Evolutionary conservation across 1,140 invertebrate genomes (phyloP).

Genomic region (Phthorimaea operculella): DNA sequence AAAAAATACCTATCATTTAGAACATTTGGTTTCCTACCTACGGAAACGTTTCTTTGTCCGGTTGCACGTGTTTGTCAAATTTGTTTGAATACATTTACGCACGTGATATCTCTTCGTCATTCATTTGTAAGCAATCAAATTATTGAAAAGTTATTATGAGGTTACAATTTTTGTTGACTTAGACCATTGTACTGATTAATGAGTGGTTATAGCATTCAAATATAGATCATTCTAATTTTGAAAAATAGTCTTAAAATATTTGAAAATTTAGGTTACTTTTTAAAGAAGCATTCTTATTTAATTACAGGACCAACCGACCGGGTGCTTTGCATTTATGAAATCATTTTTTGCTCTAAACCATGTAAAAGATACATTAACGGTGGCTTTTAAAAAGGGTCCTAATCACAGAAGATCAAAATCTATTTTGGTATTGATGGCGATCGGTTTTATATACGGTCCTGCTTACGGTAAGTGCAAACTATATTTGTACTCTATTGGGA

Average conservation of each 20-base stretch:
- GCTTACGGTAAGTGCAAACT: slow-evolving; percentile 59
- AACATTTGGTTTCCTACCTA: not conserved
- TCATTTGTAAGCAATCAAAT: too few relatives aligned
- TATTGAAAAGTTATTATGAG: too few relatives aligned
- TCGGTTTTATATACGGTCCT: slow-evolving; percentile 67
- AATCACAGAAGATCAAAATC: slow-evolving; percentile 49
- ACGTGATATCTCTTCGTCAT: too few relatives aligned
- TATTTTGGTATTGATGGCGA: slow-evolving; percentile 39
- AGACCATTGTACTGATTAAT: too few relatives aligned
- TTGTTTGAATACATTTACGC: too few relatives aligned
- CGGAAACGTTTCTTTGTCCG: too few relatives aligned
- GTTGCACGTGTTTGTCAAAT: too few relatives aligned
- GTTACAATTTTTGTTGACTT: too few relatives aligned
- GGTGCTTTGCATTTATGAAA: slow-evolving; percentile 36
- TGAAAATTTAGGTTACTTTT: too few relatives aligned
- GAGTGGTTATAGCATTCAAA: too few relatives aligned
- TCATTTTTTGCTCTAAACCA: slow-evolving; percentile 63
- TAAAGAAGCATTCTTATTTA: not conserved
- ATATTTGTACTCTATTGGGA: slow-evolving; percentile 12
- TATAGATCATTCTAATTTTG: too few relatives aligned
- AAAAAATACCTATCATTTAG: not conserved
- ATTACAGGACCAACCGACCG: slow-evolving; percentile 34
- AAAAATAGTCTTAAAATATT: too few relatives aligned
- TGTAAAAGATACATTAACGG: slow-evolving; percentile 51
- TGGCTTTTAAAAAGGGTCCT: slow-evolving; percentile 60